Conservation (phyloP, 2,797 vertebrate species). For the Chelon auratus region DNA sequence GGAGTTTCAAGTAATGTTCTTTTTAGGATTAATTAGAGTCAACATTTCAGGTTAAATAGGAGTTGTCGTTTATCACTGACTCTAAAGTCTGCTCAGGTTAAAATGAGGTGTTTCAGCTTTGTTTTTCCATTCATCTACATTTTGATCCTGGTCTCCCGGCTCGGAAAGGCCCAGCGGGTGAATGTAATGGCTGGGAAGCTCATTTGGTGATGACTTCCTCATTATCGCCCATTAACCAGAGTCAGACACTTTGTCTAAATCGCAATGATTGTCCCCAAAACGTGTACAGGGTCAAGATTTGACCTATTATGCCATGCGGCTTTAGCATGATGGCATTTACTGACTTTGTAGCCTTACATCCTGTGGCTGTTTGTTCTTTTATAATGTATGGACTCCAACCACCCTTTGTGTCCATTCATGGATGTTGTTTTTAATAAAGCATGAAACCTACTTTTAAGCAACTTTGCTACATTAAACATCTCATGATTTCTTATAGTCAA, state of each 20-base stretch:
- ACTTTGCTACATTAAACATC: not conserved
- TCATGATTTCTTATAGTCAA: not conserved
- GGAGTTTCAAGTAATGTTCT: not conserved
- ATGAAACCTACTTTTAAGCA: not conserved
- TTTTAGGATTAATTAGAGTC: not conserved
- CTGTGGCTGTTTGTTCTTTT: not conserved
- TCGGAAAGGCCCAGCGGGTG: slow-evolving; percentile 21
- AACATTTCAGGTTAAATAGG: not conserved
- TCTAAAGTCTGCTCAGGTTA: not conserved
- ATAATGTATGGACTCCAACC: not conserved
- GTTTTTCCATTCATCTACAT: not conserved
- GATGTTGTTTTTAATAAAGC: too few relatives aligned
- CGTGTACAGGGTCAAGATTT: not conserved
- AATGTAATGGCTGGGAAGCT: slow-evolving; percentile 14
- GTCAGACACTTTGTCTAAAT: slow-evolving; percentile 25
- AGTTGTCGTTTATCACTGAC: not conserved
- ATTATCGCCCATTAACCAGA: slow-evolving; percentile 48
- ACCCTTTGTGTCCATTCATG: too few relatives aligned
- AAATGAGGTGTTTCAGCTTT: not conserved
- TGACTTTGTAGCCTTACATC: not conserved
- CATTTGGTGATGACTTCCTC: slow-evolving; percentile 35
- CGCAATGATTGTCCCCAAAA: slow-evolving; percentile 17
- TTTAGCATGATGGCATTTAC: not conserved
- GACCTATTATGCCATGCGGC: not conserved
- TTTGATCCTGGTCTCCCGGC: not conserved